A percentile compares a stretch with the other conserved stretches of the same genome.
These are phyloP conservation scores for Crocallis elinguaria DNA, from an alignment of 2,888 invertebrate genomes.

Conservation along the genomic window DNA sequence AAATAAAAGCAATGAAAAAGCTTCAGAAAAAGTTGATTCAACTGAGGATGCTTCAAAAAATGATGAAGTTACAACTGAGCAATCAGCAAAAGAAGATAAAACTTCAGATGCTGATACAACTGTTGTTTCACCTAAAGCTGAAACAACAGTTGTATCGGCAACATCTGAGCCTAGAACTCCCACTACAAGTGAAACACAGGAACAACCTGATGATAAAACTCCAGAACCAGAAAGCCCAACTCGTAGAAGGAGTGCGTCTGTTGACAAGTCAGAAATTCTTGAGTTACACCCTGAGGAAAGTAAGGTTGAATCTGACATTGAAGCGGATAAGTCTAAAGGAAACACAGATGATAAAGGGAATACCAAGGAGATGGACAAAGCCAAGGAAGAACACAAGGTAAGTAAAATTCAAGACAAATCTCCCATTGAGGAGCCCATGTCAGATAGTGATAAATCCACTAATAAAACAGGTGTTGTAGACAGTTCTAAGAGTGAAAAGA, in stretches of 20 bases:
- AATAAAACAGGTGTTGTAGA: slow-evolving; percentile 78
- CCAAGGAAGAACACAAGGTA: slow-evolving; percentile 64
- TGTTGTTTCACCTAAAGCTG: slow-evolving; percentile 63
- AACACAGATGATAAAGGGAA: slow-evolving; percentile 5
- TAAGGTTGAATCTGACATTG: slow-evolving; percentile 63
- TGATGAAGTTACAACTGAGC: slow-evolving; percentile 32
- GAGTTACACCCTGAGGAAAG: slow-evolving; percentile 72
- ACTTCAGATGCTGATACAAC: slow-evolving; percentile 60
- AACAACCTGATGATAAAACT: slow-evolving; percentile 28
- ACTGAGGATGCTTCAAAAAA: slow-evolving; percentile 34
- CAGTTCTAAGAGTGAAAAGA: slow-evolving; percentile 51
- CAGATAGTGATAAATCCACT: slow-evolving; percentile 57
- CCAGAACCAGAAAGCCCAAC: slow-evolving; percentile 36
- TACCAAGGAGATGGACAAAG: slow-evolving; percentile 38
- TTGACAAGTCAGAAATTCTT: slow-evolving; percentile 71
- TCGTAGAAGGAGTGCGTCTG: slow-evolving; percentile 54
- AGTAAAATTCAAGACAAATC: slow-evolving; percentile 70
- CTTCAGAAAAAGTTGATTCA: slow-evolving; percentile 35
- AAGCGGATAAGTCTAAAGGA: slow-evolving; percentile 52
- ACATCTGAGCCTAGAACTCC: slow-evolving; percentile 38
- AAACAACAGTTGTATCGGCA: slow-evolving; percentile 54
- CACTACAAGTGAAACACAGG: slow-evolving; percentile 27
- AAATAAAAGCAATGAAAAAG: slow-evolving; percentile 18
- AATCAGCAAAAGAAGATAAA: slow-evolving; percentile 40
- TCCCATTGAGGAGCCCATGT: slow-evolving; percentile 57